These are phyloP conservation scores for Bombus waltoni DNA, from an alignment of 1,140 invertebrate species.

Conservation along the genomic window DNA sequence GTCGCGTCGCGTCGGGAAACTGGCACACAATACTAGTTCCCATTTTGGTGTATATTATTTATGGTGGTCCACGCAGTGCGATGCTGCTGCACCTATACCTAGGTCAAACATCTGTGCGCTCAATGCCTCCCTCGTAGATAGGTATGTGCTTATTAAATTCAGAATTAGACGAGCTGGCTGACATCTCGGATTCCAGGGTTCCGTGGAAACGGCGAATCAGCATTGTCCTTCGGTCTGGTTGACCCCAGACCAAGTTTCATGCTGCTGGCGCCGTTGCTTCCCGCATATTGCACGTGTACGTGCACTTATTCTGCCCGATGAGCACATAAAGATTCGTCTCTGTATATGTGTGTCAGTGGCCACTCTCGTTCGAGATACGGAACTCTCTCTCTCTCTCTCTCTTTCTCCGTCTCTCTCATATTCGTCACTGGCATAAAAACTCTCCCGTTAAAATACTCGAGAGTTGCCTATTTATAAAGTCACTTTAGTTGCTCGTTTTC, in stretches of 20 bases:
- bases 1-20: not conserved
- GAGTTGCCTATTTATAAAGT: not conserved
- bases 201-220: conserved; percentile 57
- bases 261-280: conserved; percentile 1
- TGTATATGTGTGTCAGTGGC: not conserved
- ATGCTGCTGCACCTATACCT: not conserved
- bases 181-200: conserved; percentile 61
- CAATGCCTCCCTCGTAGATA: conserved; percentile 33
- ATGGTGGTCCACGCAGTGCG: not conserved
- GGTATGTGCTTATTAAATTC: conserved; percentile 70
- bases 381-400: not conserved
- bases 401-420: no score
- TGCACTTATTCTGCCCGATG: conserved; percentile 39
- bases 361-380: not conserved
- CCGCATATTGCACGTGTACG: conserved; percentile 51
- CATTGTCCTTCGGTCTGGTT: conserved; percentile 38
- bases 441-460: no score
- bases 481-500: not conserved
- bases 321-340: conserved; percentile 32
- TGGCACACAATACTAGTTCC: not conserved
- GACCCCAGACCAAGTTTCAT: conserved; percentile 1
- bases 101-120: conserved; percentile 52
- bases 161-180: conserved; percentile 63
- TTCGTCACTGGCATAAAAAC: not conserved
- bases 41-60: conserved; percentile 17